phyloP scores from a whole-genome alignment of 2,113 vertebrate genomes.

The Procavia capensis region DNA sequence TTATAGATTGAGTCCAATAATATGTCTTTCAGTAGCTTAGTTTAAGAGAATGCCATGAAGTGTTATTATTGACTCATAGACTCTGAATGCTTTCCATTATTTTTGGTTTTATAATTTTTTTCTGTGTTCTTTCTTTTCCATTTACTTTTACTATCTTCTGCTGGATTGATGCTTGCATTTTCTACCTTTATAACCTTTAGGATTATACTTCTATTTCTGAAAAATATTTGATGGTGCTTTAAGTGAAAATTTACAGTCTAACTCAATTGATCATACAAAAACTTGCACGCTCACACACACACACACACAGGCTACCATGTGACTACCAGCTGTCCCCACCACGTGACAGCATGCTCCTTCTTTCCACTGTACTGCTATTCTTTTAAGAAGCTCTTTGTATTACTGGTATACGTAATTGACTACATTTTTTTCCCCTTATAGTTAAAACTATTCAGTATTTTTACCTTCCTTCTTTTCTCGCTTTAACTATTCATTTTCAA shows the following conservation, averaged over 20 bases:
- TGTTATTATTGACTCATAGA: neutral
- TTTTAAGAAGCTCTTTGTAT: neutral
- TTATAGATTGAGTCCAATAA: neutral
- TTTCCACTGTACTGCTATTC: neutral
- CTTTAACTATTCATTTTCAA: neutral
- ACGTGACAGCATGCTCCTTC: too few relatives aligned
- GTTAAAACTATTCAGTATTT: neutral
- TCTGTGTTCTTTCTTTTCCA: neutral
- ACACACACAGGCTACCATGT: too few relatives aligned
- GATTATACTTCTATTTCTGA: neutral
- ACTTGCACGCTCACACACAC: too few relatives aligned
- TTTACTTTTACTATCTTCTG: neutral
- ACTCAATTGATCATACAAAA: too few relatives aligned
- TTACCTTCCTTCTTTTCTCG: neutral
- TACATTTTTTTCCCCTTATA: neutral
- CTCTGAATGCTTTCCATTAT: neutral
- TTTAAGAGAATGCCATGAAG: neutral
- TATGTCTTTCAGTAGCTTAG: neutral
- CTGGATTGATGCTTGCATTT: neutral
- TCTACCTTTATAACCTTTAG: neutral
- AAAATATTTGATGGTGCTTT: too few relatives aligned
- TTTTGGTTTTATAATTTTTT: neutral
- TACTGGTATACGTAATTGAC: neutral
- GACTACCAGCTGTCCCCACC: too few relatives aligned
- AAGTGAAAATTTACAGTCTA: too few relatives aligned